Conservation (phyloP, 1,140 invertebrate species). For the Mizuhopecten yessoensis region DNA sequence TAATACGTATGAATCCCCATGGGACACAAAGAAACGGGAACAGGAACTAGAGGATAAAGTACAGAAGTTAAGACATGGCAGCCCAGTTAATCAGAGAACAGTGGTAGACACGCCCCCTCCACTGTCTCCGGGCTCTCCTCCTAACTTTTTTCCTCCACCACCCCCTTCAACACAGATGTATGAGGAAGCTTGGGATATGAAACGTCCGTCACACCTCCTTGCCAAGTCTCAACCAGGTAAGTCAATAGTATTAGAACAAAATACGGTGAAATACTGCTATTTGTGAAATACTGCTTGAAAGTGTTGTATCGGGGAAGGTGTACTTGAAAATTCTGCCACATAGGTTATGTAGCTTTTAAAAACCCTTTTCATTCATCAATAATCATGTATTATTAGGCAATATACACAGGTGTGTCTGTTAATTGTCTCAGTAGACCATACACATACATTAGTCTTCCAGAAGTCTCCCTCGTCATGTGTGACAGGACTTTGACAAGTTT, state of each 20-base stretch:
- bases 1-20: constrained; percentile 67
- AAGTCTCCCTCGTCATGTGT: too few species aligned
- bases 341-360: too few species aligned
- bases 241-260: not conserved
- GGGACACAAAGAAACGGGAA: constrained; percentile 67
- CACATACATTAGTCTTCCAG: too few species aligned
- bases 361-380: too few species aligned
- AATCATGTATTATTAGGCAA: too few species aligned
- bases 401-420: too few species aligned
- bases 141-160: constrained; percentile 49
- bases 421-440: too few species aligned
- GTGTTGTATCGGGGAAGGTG: too few species aligned
- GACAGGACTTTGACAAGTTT: too few species aligned
- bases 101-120: not conserved
- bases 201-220: constrained; percentile 12
- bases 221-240: constrained; percentile 25
- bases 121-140: constrained; percentile 20
- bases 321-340: too few species aligned
- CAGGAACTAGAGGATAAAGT: constrained; percentile 63
- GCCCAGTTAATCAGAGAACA: constrained; percentile 14
- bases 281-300: too few species aligned
- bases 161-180: constrained; percentile 54
- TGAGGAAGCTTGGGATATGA: constrained; percentile 70
- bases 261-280: too few species aligned
- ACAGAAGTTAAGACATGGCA: not conserved